Evolutionary conservation across 53 echinoderm and acorn worm species (phyloP).

Genomic region (Echinometra lucunter): DNA sequence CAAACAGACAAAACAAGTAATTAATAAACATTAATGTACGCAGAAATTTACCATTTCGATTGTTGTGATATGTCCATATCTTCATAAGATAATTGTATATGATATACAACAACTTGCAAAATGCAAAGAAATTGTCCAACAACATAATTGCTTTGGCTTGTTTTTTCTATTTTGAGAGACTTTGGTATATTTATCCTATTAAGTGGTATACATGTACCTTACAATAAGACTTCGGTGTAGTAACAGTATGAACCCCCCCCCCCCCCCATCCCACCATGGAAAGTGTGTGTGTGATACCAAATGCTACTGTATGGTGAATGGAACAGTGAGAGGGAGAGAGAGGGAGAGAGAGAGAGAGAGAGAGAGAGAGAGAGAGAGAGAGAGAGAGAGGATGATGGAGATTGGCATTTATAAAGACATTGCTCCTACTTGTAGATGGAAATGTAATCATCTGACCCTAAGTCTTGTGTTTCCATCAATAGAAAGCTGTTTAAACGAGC

Average conservation of each 20-base stretch:
- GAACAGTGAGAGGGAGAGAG: background rate
- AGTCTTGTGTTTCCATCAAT: slow-evolving; percentile 30
- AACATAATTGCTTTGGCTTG: too few relatives aligned
- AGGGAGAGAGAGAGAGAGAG: slow-evolving; percentile 37
- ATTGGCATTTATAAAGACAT: slow-evolving; percentile 23
- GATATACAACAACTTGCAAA: too few relatives aligned
- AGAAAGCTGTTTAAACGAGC: slow-evolving; percentile 46
- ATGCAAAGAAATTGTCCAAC: too few relatives aligned
- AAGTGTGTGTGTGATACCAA: background rate
- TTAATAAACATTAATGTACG: too few relatives aligned
- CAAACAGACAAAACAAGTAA: too few relatives aligned
- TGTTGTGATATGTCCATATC: background rate
- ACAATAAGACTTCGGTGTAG: too few relatives aligned
- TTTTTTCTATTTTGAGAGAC: too few relatives aligned
- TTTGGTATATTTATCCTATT: too few relatives aligned
- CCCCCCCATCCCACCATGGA: too few relatives aligned
- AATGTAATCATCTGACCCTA: slow-evolving; percentile 22
- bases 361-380: background rate
- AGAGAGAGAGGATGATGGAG: background rate
- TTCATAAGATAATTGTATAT: slow-evolving; percentile 30
- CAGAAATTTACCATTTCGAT: background rate
- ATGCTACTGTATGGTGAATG: background rate
- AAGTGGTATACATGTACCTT: too few relatives aligned
- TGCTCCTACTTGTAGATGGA: slow-evolving; percentile 12
- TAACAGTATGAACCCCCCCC: too few relatives aligned